Conservation (phyloP, 2,797 vertebrate species). For the Coendou prehensilis region DNA sequence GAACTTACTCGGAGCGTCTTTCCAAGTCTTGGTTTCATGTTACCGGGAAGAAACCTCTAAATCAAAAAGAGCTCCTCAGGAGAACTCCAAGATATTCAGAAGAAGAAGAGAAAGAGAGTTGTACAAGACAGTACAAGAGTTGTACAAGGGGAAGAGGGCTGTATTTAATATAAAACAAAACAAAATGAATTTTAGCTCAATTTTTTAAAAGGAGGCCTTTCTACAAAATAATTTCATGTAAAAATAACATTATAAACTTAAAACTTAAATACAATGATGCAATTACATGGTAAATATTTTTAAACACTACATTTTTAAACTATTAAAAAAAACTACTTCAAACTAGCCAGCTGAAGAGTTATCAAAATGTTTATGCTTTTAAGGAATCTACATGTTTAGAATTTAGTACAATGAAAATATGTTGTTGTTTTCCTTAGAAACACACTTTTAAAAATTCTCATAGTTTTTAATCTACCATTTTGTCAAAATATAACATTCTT, state of each 20-base stretch:
- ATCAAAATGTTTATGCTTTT: slow-evolving; percentile 85
- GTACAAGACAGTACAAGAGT: no score
- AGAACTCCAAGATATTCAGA: neutral
- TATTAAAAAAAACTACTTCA: slow-evolving; percentile 78
- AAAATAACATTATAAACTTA: slow-evolving; percentile 73
- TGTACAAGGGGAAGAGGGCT: neutral
- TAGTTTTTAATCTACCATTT: slow-evolving; percentile 57
- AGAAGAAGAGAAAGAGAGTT: neutral
- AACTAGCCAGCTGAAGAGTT: slow-evolving; percentile 84
- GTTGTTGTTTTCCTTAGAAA: slow-evolving; percentile 82
- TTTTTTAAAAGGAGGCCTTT: slow-evolving; percentile 48
- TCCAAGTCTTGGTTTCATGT: neutral
- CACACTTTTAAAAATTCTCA: slow-evolving; percentile 27
- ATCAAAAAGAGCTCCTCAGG: neutral
- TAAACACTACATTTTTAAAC: slow-evolving; percentile 77
- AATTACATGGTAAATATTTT: slow-evolving; percentile 81
- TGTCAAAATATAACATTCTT: slow-evolving; percentile 81
- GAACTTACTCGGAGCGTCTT: neutral
- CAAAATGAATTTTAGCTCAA: slow-evolving; percentile 23
- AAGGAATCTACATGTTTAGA: slow-evolving; percentile 83
- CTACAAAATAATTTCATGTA: neutral
- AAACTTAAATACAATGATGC: slow-evolving; percentile 74
- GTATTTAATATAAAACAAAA: neutral
- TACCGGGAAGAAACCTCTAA: slow-evolving; percentile 1
- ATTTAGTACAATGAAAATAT: slow-evolving; percentile 66